Conservation (phyloP, 2,888 invertebrate genomes). For the Onthophagus sagittarius region DNA sequence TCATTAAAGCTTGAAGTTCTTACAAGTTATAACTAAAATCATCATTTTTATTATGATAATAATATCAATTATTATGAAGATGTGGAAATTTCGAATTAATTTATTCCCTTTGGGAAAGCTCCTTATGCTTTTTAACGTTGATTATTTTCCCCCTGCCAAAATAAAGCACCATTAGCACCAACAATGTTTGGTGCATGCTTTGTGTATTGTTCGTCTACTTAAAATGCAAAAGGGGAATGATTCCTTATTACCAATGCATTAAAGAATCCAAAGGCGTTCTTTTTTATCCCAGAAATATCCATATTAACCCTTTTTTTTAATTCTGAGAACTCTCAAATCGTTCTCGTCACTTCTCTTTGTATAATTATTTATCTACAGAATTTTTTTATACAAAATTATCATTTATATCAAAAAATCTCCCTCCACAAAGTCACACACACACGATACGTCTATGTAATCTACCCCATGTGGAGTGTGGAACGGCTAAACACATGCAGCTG, state of each 20-base stretch:
- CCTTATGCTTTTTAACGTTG: not conserved
- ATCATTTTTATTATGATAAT: no score
- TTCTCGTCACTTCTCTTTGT: no score
- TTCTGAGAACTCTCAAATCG: no score
- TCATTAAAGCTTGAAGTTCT: no score
- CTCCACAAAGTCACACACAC: not conserved
- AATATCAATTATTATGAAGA: no score
- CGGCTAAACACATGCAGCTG: conserved; percentile 48
- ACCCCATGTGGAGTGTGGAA: conserved; percentile 38
- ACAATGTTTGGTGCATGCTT: conserved; percentile 17
- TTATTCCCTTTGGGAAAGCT: no score
- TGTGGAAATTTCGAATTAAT: no score
- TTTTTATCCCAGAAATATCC: not conserved
- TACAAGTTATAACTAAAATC: no score
- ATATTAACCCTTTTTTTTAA: no score
- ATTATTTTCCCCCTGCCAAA: not conserved
- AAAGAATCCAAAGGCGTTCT: not conserved
- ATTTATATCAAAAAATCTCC: not conserved
- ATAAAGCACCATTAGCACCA: not conserved
- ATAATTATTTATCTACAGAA: no score
- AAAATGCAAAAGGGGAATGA: conserved; percentile 12
- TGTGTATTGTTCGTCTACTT: conserved; percentile 24
- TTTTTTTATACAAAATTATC: no score
- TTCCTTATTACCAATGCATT: conserved; percentile 17
- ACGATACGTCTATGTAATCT: conserved; percentile 44